Conservation (phyloP, 2,888 invertebrate species). For the Amblyteles armatorius region DNA sequence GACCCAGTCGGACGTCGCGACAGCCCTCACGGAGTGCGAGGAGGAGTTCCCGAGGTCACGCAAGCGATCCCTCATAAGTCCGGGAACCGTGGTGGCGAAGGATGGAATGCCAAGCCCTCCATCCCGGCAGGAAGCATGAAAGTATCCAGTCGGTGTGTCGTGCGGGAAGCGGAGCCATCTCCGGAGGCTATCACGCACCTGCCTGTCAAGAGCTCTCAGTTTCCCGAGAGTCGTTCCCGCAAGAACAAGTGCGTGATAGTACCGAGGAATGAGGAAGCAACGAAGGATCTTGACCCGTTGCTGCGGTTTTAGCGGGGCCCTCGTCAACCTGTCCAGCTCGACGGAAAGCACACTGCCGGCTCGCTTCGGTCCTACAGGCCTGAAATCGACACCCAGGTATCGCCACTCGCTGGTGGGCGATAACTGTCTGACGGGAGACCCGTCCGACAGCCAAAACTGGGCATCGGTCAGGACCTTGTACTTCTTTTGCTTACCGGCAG, state of each 20-base stretch:
- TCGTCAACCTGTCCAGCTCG: slow-evolving; percentile 21
- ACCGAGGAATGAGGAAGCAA: slow-evolving; percentile 50
- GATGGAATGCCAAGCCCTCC: slow-evolving; percentile 60
- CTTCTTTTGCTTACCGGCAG: slow-evolving; percentile 2
- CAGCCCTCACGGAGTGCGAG: background rate
- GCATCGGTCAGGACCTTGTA: slow-evolving; percentile 9
- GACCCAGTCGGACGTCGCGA: slow-evolving; percentile 19
- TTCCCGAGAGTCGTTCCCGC: slow-evolving; percentile 28
- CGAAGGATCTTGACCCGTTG: slow-evolving; percentile 64
- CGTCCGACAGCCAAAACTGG: no score
- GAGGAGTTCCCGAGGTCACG: background rate
- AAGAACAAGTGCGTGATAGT: slow-evolving; percentile 2
- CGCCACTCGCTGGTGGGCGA: slow-evolving; percentile 55
- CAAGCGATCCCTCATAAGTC: background rate
- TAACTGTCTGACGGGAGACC: background rate
- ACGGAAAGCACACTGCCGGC: background rate
- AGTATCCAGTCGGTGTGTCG: no score
- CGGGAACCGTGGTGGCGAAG: slow-evolving; percentile 23
- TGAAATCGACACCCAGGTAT: slow-evolving; percentile 63
- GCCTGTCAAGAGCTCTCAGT: slow-evolving; percentile 33
- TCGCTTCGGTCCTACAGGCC: slow-evolving; percentile 39
- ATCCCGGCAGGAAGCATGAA: no score
- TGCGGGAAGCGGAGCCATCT: slow-evolving; percentile 52
- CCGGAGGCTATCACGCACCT: slow-evolving; percentile 17
- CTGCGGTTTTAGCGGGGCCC: slow-evolving; percentile 67